Evolutionary conservation across 2,888 invertebrate species (phyloP).

Genomic region (Melanostoma scalare): DNA sequence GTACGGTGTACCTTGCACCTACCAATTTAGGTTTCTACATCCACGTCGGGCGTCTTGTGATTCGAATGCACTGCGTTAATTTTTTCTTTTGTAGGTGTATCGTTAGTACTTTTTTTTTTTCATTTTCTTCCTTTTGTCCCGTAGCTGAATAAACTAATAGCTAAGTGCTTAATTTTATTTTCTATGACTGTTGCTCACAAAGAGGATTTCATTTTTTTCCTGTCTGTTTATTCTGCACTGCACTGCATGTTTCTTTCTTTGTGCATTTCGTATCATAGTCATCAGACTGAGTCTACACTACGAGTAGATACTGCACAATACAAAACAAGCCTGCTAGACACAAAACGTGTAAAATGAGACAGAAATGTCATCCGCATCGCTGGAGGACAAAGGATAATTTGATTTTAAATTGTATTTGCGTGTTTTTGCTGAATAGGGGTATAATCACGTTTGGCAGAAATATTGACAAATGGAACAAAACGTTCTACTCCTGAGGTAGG

Average conservation of each 20-base stretch:
- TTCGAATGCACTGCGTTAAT: slow-evolving; percentile 16
- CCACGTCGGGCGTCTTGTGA: neutral
- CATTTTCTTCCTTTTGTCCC: neutral
- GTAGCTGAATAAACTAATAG: too few species aligned
- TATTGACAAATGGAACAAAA: too few species aligned
- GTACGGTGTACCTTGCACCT: slow-evolving; percentile 1
- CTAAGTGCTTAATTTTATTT: slow-evolving; percentile 30
- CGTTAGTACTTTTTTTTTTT: slow-evolving; percentile 37
- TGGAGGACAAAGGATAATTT: slow-evolving; percentile 1
- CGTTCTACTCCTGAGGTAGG: too few species aligned
- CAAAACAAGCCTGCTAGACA: neutral
- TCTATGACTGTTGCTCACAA: slow-evolving; percentile 29
- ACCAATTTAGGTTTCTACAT: neutral
- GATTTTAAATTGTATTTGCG: neutral
- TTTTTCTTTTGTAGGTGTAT: slow-evolving; percentile 17
- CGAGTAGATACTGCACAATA: too few species aligned
- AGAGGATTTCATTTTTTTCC: slow-evolving; percentile 10
- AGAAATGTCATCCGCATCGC: slow-evolving; percentile 8
- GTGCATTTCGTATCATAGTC: neutral
- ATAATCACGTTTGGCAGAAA: too few species aligned
- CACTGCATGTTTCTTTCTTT: slow-evolving; percentile 23
- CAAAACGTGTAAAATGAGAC: slow-evolving; percentile 14
- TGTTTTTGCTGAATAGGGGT: too few species aligned
- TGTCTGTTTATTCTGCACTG: neutral
- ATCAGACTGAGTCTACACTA: too few species aligned